Evolutionary conservation across 2,113 vertebrate genomes (phyloP).

Genomic region (Carollia perspicillata): DNA sequence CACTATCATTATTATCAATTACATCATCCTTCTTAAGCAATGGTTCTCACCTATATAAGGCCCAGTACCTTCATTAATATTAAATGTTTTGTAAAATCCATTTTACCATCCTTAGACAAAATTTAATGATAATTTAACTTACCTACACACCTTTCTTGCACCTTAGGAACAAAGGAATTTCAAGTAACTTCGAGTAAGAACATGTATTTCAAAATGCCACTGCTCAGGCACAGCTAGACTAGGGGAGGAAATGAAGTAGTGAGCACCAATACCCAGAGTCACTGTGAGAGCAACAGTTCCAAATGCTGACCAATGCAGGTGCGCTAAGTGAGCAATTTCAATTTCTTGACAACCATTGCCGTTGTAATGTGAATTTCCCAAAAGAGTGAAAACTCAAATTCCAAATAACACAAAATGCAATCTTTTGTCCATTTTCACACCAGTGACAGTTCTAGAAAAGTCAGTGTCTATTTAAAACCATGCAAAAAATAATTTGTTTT

Average conservation of each 20-base stretch:
- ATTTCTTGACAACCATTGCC: neutral
- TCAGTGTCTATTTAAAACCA: neutral
- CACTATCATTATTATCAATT: neutral
- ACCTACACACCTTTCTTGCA: neutral
- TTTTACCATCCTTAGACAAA: neutral
- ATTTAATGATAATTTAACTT: neutral
- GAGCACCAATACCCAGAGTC: neutral
- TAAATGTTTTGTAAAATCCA: neutral
- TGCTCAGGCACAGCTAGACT: neutral
- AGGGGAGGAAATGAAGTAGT: neutral
- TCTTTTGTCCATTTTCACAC: neutral
- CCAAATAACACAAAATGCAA: neutral
- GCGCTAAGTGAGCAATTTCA: neutral
- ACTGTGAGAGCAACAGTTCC: neutral
- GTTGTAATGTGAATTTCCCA: neutral
- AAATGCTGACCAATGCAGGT: neutral
- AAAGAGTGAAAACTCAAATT: neutral
- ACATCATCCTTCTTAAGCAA: neutral
- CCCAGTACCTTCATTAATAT: neutral
- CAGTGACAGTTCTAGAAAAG: neutral
- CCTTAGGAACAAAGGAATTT: neutral
- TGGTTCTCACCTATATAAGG: neutral
- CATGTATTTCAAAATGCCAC: neutral
- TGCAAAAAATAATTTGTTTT: neutral
- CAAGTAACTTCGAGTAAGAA: neutral